Percentiles rank a stretch among this genome's conserved stretches.
Conservation (phyloP, 1,140 invertebrate species). For the Thalassaphorura encarpata region DNA sequence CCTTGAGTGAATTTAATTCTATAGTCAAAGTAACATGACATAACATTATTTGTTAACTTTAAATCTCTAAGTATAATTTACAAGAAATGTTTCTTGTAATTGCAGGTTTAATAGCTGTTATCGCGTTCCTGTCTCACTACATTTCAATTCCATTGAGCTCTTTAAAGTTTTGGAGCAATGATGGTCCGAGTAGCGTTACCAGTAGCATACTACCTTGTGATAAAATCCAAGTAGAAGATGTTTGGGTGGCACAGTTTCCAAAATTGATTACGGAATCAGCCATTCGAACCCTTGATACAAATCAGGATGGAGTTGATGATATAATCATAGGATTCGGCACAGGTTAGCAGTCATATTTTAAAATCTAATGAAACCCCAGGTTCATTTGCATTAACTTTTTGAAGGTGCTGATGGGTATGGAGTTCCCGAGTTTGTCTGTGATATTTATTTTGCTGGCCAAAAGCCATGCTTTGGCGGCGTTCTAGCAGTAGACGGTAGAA, state of each 20-base stretch:
- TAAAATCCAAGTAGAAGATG: constrained; percentile 51
- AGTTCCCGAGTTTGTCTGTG: constrained; percentile 47
- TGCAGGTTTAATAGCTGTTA: constrained; percentile 49
- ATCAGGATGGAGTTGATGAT: constrained; percentile 61
- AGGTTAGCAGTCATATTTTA: constrained; percentile 43
- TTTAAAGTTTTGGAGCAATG: constrained; percentile 45
- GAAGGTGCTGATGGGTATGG: constrained; percentile 44
- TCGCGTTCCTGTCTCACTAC: constrained; percentile 54
- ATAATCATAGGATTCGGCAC: constrained; percentile 70
- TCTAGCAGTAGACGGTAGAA: constrained; percentile 60
- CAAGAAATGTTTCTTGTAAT: constrained; percentile 19
- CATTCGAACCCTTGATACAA: constrained; percentile 58
- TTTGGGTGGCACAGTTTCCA: constrained; percentile 62
- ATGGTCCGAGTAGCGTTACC: constrained; percentile 18
- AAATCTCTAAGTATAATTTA: too few relatives aligned
- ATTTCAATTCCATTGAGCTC: constrained; percentile 51
- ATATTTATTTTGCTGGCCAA: constrained; percentile 52
- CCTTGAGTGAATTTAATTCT: neutral
- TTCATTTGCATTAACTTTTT: neutral
- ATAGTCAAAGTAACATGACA: neutral
- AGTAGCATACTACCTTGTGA: constrained; percentile 50
- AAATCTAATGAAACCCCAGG: too few relatives aligned
- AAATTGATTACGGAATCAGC: constrained; percentile 66
- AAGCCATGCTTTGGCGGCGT: constrained; percentile 64
- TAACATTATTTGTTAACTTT: neutral